Evolutionary conservation across 2,888 invertebrate species (phyloP).

Genomic region (Dolomedes plantarius): DNA sequence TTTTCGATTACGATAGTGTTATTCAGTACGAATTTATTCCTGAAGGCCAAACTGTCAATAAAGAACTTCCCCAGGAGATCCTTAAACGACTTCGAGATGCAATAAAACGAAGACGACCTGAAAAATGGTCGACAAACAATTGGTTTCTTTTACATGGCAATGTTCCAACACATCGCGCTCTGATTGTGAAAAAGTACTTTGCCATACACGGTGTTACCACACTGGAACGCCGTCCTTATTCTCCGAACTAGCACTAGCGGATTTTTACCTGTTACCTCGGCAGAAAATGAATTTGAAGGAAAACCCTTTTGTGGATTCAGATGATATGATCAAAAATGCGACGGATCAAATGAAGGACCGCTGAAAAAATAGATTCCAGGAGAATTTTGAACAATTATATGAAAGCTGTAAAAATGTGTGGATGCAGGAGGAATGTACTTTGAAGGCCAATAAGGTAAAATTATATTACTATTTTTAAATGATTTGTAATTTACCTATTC

Average conservation of each 20-base stretch:
- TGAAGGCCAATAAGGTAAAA: too few relatives aligned
- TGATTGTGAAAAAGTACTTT: constrained; percentile 6
- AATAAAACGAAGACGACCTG: constrained; percentile 7
- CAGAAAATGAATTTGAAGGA: too few relatives aligned
- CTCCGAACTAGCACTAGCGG: not conserved
- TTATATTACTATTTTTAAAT: too few relatives aligned
- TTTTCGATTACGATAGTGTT: not conserved
- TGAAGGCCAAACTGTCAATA: constrained; percentile 9
- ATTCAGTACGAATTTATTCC: not conserved
- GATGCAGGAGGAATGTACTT: not conserved
- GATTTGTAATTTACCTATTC: too few relatives aligned
- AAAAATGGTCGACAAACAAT: not conserved
- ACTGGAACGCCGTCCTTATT: constrained; percentile 22
- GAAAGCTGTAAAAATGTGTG: too few relatives aligned
- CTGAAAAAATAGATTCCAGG: too few relatives aligned
- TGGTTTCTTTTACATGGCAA: constrained; percentile 17
- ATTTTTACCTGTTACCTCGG: too few relatives aligned
- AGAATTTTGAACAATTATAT: too few relatives aligned
- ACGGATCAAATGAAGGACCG: too few relatives aligned
- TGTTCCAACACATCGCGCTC: not conserved
- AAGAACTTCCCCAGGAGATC: not conserved
- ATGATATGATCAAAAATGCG: constrained; percentile 10
- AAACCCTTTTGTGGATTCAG: too few relatives aligned
- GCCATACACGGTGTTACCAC: constrained; percentile 10
- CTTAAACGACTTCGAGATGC: not conserved